These are phyloP conservation scores for Xyrichtys novacula DNA, from an alignment of 2,797 vertebrate species.

Conservation along the genomic window DNA sequence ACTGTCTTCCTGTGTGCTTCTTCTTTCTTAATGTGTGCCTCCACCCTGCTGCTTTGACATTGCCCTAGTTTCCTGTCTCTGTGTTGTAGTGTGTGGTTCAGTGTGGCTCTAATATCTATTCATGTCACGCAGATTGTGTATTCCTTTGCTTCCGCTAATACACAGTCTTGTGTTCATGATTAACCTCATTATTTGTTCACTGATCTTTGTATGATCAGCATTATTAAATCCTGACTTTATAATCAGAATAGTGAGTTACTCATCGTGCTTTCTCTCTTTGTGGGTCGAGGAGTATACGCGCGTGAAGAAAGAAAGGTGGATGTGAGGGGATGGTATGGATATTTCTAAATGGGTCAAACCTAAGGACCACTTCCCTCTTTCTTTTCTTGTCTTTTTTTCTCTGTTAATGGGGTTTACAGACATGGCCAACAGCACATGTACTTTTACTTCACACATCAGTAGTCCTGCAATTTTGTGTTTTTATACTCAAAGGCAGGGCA, in stretches of 20 bases:
- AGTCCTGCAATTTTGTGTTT: neutral
- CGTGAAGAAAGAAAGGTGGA: slow-evolving; percentile 25
- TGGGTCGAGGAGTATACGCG: neutral
- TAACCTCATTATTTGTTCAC: slow-evolving; percentile 56
- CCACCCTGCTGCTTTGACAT: slow-evolving; percentile 56
- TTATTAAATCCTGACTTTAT: slow-evolving; percentile 36
- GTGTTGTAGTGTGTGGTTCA: slow-evolving; percentile 43
- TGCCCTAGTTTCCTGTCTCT: slow-evolving; percentile 70
- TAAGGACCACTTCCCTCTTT: slow-evolving; percentile 36
- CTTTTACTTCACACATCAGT: neutral
- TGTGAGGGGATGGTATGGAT: slow-evolving; percentile 21
- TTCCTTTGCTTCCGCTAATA: slow-evolving; percentile 31
- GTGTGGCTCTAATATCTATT: slow-evolving; percentile 50
- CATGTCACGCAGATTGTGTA: slow-evolving; percentile 35
- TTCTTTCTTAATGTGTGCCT: slow-evolving; percentile 39
- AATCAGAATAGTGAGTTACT: slow-evolving; percentile 1
- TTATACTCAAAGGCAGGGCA: neutral
- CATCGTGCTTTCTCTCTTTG: slow-evolving; percentile 12
- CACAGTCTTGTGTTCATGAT: slow-evolving; percentile 40
- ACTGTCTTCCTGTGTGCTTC: slow-evolving; percentile 8
- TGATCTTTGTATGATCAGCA: slow-evolving; percentile 30
- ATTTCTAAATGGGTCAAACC: slow-evolving; percentile 59
- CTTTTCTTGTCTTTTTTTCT: slow-evolving; percentile 16
- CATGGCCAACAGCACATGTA: slow-evolving; percentile 4
- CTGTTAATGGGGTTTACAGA: neutral